Evolutionary conservation across 2,113 vertebrate genomes (phyloP), one percentile per base, ranked within the genome.

Genomic region (Carassius gibelio): DNA sequence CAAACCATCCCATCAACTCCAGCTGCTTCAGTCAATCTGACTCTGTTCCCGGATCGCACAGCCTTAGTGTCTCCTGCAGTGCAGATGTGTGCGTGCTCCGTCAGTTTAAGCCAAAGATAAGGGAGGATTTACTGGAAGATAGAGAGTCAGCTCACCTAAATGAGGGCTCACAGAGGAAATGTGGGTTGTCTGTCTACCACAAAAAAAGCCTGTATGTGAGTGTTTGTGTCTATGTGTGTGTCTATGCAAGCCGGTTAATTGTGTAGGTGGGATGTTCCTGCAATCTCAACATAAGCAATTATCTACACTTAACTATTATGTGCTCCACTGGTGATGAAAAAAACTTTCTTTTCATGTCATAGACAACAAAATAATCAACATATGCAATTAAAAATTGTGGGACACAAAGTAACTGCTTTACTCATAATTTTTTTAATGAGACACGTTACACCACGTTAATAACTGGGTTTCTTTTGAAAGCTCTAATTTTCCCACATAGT

Each of bases 91-190:
- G 86, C 84, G 82, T 80, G 82, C 89, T 86, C 78, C 55, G 87
- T 91, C 89, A 91, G 91, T 90, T 91, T 84, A 87, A 91, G 88
- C 82, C 80, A 45, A 88, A 87, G 91, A 92, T 92, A 92, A 91
- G 88, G 81, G 78, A 88, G 86, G 85, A 34, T 13, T 91, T 89
- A 92, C 90, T 88, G 84, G 85, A 90, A 88, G 83, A 89, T 77
- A 88, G 90, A 90, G 87, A 88, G 78, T 92, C 92, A 93, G 91
- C 78, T 83, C 87, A 92, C 89, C 88, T 90, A 90, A 93, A 93
- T 89, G 89, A 92, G 88, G 88, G 71, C 85, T 84, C 21, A 30
- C 8, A 78, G 84, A 30, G 82, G 77, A 89, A 82, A 81, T 36
- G 61, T 38, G 75, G 88, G 8, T 62, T 69, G 84, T 90, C 90